These are phyloP conservation scores for Unio pictorum DNA, from an alignment of 2,888 invertebrate genomes.

Conservation along the genomic window DNA sequence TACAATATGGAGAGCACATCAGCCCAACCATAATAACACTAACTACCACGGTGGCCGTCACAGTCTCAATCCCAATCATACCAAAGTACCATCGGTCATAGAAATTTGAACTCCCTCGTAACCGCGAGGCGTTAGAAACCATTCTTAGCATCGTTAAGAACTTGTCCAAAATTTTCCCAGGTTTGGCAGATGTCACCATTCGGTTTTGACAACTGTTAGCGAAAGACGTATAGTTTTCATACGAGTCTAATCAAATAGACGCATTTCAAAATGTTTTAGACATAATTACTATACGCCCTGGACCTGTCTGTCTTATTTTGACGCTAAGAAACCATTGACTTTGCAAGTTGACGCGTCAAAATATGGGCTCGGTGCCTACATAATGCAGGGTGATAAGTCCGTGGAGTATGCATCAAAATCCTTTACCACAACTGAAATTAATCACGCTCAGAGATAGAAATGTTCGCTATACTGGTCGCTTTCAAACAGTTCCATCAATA, in stretches of 20 bases:
- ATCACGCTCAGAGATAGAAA: constrained; percentile 24
- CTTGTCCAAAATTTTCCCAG: too few species aligned
- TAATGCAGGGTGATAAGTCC: constrained; percentile 40
- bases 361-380: constrained; percentile 38
- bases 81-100: too few species aligned
- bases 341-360: constrained; percentile 37
- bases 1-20: too few species aligned
- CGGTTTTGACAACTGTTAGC: too few species aligned
- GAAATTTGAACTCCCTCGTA: too few species aligned
- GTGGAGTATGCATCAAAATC: constrained; percentile 46
- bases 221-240: too few species aligned
- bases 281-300: constrained; percentile 4
- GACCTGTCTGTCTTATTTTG: constrained; percentile 29
- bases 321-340: constrained; percentile 19
- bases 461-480: constrained; percentile 36
- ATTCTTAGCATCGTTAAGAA: too few species aligned
- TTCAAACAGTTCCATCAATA: constrained; percentile 37
- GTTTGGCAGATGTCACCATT: too few species aligned
- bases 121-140: too few species aligned
- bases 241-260: constrained; percentile 1
- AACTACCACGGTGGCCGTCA: too few species aligned
- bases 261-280: constrained; percentile 17
- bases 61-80: too few species aligned
- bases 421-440: constrained; percentile 33
- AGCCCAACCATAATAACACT: too few species aligned